Conservation (phyloP, 2,888 invertebrate genomes). For the Archips crataeganus region DNA sequence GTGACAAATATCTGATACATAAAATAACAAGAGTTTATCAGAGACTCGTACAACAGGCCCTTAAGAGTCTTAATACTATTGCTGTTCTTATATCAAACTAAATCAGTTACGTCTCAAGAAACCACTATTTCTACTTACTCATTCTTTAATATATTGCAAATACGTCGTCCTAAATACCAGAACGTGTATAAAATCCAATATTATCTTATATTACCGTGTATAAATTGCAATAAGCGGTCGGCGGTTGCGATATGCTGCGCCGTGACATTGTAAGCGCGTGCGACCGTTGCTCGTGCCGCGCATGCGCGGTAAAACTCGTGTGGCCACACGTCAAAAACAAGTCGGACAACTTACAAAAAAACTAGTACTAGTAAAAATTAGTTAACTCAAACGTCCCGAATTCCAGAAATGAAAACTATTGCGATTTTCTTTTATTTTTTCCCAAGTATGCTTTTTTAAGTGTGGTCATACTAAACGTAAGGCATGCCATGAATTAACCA, state of each 20-base stretch:
- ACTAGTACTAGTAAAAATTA: too few relatives aligned
- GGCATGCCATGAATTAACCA: conserved; percentile 17
- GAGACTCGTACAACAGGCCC: too few relatives aligned
- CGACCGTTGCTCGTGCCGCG: conserved; percentile 50
- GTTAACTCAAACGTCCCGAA: background rate
- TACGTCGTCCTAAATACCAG: conserved; percentile 10
- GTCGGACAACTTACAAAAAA: background rate
- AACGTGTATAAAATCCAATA: conserved; percentile 18
- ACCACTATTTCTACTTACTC: background rate
- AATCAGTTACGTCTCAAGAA: background rate
- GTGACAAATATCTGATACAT: too few relatives aligned
- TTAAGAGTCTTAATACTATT: background rate
- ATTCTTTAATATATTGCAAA: background rate
- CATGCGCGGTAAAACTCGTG: conserved; percentile 41
- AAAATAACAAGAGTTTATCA: too few relatives aligned
- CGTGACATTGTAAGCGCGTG: conserved; percentile 51
- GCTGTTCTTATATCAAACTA: too few relatives aligned
- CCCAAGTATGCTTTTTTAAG: background rate
- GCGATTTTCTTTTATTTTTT: background rate
- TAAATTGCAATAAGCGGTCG: conserved; percentile 22
- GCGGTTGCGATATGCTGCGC: conserved; percentile 37
- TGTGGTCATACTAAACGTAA: conserved; percentile 4
- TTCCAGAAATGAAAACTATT: background rate
- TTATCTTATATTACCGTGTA: conserved; percentile 13
- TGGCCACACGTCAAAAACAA: background rate